A percentile compares a stretch with the other conserved stretches of the same genome.
These are phyloP conservation scores for Microcebus jonahi DNA, from an alignment of 2,113 vertebrate genomes.

Conservation along the genomic window DNA sequence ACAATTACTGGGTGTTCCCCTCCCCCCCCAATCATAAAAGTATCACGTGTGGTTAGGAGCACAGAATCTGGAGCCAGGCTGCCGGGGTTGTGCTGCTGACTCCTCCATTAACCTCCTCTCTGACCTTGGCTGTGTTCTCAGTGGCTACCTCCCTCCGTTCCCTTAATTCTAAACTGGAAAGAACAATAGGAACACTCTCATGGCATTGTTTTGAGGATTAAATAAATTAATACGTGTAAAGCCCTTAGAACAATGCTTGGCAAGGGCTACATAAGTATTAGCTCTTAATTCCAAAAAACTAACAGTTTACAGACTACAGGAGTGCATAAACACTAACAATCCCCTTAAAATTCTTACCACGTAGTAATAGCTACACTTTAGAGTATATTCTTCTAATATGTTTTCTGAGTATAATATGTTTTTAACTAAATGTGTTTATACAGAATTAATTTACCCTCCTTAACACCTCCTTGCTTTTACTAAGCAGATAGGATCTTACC, in stretches of 20 bases:
- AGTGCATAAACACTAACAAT: neutral
- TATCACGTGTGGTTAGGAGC: neutral
- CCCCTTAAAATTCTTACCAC: neutral
- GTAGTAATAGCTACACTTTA: neutral
- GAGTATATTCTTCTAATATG: neutral
- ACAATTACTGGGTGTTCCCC: neutral
- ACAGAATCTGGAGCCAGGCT: neutral
- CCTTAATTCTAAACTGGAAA: neutral
- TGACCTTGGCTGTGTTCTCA: neutral
- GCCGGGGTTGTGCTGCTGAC: neutral
- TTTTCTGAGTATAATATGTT: neutral
- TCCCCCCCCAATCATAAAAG: neutral
- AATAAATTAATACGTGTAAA: neutral
- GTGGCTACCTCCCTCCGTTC: neutral
- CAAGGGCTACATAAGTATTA: neutral
- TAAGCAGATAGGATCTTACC: no score
- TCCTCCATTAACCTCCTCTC: neutral
- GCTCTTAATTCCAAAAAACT: neutral
- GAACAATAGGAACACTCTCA: slow-evolving; percentile 5
- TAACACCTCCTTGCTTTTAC: neutral
- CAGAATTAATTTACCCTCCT: neutral
- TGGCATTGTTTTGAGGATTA: neutral
- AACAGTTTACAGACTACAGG: neutral
- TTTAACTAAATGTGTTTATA: neutral
- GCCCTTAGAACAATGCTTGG: neutral